A percentile compares a stretch with the other conserved stretches of the same genome.
Conservation (phyloP, 2,888 invertebrate species). For the Sinotaia quadrata region DNA sequence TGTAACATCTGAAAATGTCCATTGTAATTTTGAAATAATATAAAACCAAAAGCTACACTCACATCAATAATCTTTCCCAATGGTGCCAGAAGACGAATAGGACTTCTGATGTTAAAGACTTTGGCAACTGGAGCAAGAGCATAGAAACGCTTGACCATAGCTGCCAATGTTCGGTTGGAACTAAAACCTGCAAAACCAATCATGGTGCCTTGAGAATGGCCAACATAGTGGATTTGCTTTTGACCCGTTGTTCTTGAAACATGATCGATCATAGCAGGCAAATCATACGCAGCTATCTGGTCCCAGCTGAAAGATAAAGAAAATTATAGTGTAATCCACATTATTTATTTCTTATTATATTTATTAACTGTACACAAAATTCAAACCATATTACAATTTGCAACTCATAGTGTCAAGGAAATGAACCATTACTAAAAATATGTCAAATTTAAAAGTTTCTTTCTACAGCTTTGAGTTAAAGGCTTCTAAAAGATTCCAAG, state of each 20-base stretch:
- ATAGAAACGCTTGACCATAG: slow-evolving; percentile 66
- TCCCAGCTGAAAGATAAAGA: slow-evolving; percentile 80
- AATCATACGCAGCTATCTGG: slow-evolving; percentile 88
- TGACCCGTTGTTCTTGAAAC: slow-evolving; percentile 77
- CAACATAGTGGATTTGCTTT: slow-evolving; percentile 82
- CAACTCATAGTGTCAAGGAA: too few relatives aligned
- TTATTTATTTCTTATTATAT: too few relatives aligned
- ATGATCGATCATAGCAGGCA: slow-evolving; percentile 88
- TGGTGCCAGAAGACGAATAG: slow-evolving; percentile 52
- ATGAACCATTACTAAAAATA: too few relatives aligned
- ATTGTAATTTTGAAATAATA: too few relatives aligned
- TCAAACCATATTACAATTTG: too few relatives aligned
- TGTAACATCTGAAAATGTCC: too few relatives aligned
- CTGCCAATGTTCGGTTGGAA: slow-evolving; percentile 54
- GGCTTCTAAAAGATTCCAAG: too few relatives aligned
- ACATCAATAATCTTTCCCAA: slow-evolving; percentile 50
- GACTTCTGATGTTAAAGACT: slow-evolving; percentile 53
- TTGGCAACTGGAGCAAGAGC: slow-evolving; percentile 72
- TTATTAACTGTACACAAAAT: too few relatives aligned
- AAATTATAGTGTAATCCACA: background rate
- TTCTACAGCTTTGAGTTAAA: too few relatives aligned
- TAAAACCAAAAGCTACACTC: too few relatives aligned
- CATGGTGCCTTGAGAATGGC: slow-evolving; percentile 88
- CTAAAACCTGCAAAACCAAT: slow-evolving; percentile 69
- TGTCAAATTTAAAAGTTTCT: too few relatives aligned